Evolutionary conservation across 2,113 vertebrate species (phyloP).

Genomic region (Hypomesus transpacificus): DNA sequence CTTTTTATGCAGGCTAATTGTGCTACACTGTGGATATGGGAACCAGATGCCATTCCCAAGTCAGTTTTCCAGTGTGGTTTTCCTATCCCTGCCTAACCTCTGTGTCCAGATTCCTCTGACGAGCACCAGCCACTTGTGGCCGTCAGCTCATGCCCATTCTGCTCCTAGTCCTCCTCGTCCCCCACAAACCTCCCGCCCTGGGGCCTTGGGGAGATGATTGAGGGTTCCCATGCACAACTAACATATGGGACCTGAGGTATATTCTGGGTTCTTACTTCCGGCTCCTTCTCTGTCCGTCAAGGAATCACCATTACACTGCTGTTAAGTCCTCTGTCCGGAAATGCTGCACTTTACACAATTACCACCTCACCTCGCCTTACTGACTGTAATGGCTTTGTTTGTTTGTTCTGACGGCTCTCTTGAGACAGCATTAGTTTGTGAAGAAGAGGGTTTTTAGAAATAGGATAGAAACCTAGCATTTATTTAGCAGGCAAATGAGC

Average conservation of each 20-base stretch:
- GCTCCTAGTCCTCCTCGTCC: conserved; percentile 72
- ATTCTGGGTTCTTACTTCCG: conserved; percentile 4
- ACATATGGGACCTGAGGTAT: conserved; percentile 46
- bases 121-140: conserved; percentile 71
- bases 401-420: conserved; percentile 14
- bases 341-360: conserved; percentile 18
- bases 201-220: conserved; percentile 47
- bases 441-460: conserved; percentile 9
- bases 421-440: conserved; percentile 12
- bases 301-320: no score
- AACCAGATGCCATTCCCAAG: conserved; percentile 77
- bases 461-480: background rate
- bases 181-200: conserved; percentile 64
- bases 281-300: no score
- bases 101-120: conserved; percentile 62
- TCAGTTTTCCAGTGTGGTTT: conserved; percentile 70
- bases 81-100: conserved; percentile 67
- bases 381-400: conserved; percentile 8
- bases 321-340: conserved; percentile 19
- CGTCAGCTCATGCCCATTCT: conserved; percentile 62
- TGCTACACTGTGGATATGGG: conserved; percentile 67
- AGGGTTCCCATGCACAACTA: conserved; percentile 53
- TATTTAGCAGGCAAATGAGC: conserved; percentile 7
- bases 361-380: conserved; percentile 10
- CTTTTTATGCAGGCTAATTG: conserved; percentile 68